A percentile compares a stretch with the other conserved stretches of the same genome.
These are phyloP conservation scores for Hydropsyche betteni DNA, from an alignment of 2,888 invertebrate species.

Conservation along the genomic window DNA sequence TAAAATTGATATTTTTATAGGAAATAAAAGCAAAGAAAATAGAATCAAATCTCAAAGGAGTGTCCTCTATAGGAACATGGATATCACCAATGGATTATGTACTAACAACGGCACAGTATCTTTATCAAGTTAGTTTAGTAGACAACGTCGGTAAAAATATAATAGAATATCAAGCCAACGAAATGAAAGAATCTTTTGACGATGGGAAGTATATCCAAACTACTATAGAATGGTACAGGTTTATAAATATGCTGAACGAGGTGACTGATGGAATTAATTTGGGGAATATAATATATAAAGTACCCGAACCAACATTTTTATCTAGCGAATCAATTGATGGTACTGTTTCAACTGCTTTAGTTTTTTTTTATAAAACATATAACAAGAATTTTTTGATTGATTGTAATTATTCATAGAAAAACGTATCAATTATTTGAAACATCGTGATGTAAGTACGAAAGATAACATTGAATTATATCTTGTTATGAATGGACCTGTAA, in stretches of 20 bases:
- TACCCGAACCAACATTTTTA: background rate
- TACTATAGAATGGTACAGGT: slow-evolving; percentile 70
- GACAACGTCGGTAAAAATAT: slow-evolving; percentile 71
- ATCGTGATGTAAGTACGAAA: background rate
- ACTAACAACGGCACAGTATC: slow-evolving; percentile 82
- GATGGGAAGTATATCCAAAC: slow-evolving; percentile 68
- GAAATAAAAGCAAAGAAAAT: slow-evolving; percentile 62
- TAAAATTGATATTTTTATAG: background rate
- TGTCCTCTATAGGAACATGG: slow-evolving; percentile 90
- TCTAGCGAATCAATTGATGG: too few relatives aligned
- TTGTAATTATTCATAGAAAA: too few relatives aligned
- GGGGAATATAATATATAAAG: slow-evolving; percentile 76
- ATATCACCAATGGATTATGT: slow-evolving; percentile 88
- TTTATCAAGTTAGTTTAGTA: slow-evolving; percentile 77
- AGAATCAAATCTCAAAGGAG: slow-evolving; percentile 76
- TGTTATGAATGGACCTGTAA: slow-evolving; percentile 79
- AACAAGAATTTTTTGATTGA: too few relatives aligned
- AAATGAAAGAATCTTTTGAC: slow-evolving; percentile 68
- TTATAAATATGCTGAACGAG: slow-evolving; percentile 70
- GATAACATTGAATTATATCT: slow-evolving; percentile 5
- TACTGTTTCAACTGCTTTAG: too few relatives aligned
- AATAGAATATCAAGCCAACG: slow-evolving; percentile 68
- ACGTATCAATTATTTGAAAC: too few relatives aligned
- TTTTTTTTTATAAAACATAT: too few relatives aligned
- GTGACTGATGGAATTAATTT: slow-evolving; percentile 78